phyloP scores from a whole-genome alignment of 2,888 invertebrate species.

The Sipunculus nudus region DNA sequence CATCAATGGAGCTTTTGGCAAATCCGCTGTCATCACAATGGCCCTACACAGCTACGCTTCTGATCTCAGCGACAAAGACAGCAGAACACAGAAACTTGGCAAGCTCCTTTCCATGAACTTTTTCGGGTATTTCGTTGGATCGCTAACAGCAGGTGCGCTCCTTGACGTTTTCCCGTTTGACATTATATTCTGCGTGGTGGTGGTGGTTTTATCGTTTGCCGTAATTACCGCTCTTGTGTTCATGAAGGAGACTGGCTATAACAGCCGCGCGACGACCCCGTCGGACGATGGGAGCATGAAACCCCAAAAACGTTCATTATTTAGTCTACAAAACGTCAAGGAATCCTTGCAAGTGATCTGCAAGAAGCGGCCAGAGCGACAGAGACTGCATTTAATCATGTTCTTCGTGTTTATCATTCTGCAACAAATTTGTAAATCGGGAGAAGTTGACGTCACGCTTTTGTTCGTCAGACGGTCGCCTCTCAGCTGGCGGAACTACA shows the following conservation, averaged over 20 bases:
- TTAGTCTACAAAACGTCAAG: slow-evolving; percentile 36
- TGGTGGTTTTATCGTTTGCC: slow-evolving; percentile 50
- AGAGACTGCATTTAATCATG: slow-evolving; percentile 45
- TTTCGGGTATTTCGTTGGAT: slow-evolving; percentile 62
- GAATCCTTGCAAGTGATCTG: slow-evolving; percentile 49
- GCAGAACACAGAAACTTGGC: slow-evolving; percentile 58
- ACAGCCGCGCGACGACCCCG: background rate
- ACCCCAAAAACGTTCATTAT: slow-evolving; percentile 2
- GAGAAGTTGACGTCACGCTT: slow-evolving; percentile 62
- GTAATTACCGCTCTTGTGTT: slow-evolving; percentile 49
- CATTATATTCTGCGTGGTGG: slow-evolving; percentile 45
- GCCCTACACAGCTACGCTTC: slow-evolving; percentile 64
- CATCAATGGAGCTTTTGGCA: slow-evolving; percentile 61
- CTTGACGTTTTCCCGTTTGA: slow-evolving; percentile 48
- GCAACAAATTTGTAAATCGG: slow-evolving; percentile 59
- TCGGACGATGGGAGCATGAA: background rate
- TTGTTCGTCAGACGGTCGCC: slow-evolving; percentile 60
- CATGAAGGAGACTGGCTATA: slow-evolving; percentile 50
- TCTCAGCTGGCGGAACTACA: slow-evolving; percentile 55
- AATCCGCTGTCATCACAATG: slow-evolving; percentile 65
- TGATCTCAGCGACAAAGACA: slow-evolving; percentile 54
- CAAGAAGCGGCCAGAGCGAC: slow-evolving; percentile 42
- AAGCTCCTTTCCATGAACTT: slow-evolving; percentile 63
- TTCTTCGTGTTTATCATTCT: slow-evolving; percentile 50
- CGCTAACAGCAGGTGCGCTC: slow-evolving; percentile 50